phyloP scores from a whole-genome alignment of 2,113 vertebrate species.

The Rhadina sibilatrix region DNA sequence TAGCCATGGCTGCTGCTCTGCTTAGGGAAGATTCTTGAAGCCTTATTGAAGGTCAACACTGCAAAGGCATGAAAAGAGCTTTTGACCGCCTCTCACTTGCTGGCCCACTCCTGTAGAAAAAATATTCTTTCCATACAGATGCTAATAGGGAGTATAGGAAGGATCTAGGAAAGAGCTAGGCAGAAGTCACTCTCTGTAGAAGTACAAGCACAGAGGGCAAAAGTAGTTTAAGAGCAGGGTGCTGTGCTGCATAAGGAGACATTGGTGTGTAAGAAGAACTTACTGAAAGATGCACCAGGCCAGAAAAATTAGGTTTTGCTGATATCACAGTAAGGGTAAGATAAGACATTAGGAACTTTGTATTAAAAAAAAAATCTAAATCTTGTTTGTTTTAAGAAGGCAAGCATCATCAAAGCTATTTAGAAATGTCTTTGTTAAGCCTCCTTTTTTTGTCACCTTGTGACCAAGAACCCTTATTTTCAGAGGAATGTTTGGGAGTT shows the following conservation, averaged over 20 bases:
- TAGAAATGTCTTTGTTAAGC: not conserved
- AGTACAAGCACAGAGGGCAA: not conserved
- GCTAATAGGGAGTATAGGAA: not conserved
- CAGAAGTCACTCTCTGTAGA: not conserved
- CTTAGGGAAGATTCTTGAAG: not conserved
- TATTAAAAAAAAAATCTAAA: not conserved
- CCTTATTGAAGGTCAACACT: not conserved
- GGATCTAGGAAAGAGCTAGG: not conserved
- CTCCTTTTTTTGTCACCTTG: not conserved
- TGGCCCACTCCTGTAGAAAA: not conserved
- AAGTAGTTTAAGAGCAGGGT: not conserved
- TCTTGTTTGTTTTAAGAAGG: not conserved
- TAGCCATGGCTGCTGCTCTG: not conserved
- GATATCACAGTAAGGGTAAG: not conserved
- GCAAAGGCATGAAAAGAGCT: constrained; percentile 2
- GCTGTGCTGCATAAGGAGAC: not conserved
- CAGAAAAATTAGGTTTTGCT: not conserved
- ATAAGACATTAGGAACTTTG: not conserved
- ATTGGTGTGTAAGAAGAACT: not conserved
- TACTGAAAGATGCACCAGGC: not conserved
- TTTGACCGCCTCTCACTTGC: not conserved
- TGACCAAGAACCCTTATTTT: not conserved
- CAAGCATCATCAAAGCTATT: not conserved
- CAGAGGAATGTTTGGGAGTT: not conserved
- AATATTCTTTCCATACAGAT: not conserved